These are phyloP conservation scores for Eilema griseolum DNA, from an alignment of 2,888 invertebrate species.

Conservation along the genomic window DNA sequence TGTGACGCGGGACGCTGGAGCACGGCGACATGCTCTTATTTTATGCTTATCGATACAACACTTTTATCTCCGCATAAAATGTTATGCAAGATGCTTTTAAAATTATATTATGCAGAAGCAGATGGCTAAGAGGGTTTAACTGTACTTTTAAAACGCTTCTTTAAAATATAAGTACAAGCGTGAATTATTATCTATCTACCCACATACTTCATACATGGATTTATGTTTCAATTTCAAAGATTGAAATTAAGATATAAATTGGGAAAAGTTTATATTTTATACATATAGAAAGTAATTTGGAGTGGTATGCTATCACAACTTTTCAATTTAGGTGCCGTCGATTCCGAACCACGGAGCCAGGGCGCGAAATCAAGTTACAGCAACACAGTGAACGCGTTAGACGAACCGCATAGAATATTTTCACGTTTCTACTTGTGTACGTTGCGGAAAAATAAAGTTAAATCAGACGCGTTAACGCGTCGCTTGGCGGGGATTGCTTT, in stretches of 20 bases:
- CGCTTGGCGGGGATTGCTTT: constrained; percentile 68
- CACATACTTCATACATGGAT: constrained; percentile 17
- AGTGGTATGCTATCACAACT: constrained; percentile 29
- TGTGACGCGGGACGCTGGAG: constrained; percentile 44
- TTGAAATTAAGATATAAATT: constrained; percentile 25
- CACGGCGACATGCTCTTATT: constrained; percentile 65
- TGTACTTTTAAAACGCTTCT: constrained; percentile 52
- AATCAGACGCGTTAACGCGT: constrained; percentile 77
- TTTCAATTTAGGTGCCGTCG: constrained; percentile 42
- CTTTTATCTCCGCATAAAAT: constrained; percentile 77
- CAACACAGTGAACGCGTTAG: constrained; percentile 45
- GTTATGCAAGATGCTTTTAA: constrained; percentile 73
- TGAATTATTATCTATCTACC: constrained; percentile 32
- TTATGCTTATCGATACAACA: constrained; percentile 78
- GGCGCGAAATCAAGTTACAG: constrained; percentile 48
- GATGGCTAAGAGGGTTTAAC: constrained; percentile 55
- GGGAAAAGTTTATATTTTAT: constrained; percentile 20
- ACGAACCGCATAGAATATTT: constrained; percentile 49
- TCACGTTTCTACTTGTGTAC: constrained; percentile 55
- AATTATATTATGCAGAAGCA: constrained; percentile 65
- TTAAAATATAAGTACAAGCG: constrained; percentile 42
- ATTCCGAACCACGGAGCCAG: constrained; percentile 32
- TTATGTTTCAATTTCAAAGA: constrained; percentile 21
- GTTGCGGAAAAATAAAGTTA: constrained; percentile 70
- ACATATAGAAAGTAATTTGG: constrained; percentile 19